phyloP scores from a whole-genome alignment of 2,888 invertebrate species.

The Strigamia maritima region DNA sequence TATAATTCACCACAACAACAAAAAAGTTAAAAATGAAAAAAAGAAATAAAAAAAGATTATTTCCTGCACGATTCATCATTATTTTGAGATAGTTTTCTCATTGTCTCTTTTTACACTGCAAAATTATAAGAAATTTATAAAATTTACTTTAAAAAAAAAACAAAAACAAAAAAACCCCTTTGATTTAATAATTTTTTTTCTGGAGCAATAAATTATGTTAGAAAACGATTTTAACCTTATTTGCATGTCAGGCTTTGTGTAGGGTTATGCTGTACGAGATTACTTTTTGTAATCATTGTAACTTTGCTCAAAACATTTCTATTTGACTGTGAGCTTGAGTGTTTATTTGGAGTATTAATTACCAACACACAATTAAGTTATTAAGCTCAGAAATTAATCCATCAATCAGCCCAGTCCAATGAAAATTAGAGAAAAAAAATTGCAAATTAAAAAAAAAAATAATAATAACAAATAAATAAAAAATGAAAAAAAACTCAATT shows the following conservation, averaged over 20 bases:
- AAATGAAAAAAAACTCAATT: neutral
- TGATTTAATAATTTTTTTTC: neutral
- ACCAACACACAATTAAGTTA: neutral
- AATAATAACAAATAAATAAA: neutral
- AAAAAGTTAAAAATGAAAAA: neutral
- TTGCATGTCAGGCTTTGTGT: slow-evolving; percentile 14
- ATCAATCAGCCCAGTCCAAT: slow-evolving; percentile 8
- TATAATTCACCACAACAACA: neutral
- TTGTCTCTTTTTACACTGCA: neutral
- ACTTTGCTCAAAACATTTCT: slow-evolving; percentile 14
- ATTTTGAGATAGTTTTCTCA: neutral
- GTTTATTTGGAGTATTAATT: slow-evolving; percentile 5
- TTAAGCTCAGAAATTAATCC: neutral
- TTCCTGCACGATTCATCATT: neutral
- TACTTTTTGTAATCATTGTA: slow-evolving; percentile 18
- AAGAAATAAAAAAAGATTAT: neutral
- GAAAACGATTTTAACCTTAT: neutral
- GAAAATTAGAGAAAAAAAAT: neutral
- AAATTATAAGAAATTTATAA: neutral
- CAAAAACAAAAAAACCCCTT: too few species aligned
- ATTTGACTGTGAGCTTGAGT: slow-evolving; percentile 7
- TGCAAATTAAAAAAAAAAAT: too few species aligned
- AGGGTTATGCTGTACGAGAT: neutral
- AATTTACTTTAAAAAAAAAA: neutral
- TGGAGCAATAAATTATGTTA: slow-evolving; percentile 6